Percentiles rank a stretch among this genome's conserved stretches.
Conservation (phyloP, 2,888 invertebrate species). For the Leptinotarsa peninsularis region DNA sequence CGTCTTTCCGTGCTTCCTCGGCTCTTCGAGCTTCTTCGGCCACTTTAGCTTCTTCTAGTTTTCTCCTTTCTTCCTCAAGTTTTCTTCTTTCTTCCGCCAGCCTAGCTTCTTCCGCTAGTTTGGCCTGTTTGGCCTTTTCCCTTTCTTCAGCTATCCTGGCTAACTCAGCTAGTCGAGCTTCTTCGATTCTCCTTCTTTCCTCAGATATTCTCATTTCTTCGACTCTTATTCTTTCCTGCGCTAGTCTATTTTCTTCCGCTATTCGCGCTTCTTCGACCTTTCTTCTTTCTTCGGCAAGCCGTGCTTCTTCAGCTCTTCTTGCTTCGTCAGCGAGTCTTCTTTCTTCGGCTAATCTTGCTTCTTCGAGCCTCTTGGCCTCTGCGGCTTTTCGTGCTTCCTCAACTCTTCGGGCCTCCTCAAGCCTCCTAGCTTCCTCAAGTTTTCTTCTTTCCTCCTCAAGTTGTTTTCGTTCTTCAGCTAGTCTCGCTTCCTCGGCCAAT, state of each 20-base stretch:
- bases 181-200: slow-evolving; percentile 45
- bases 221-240: slow-evolving; percentile 38
- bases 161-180: slow-evolving; percentile 46
- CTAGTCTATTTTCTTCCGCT: slow-evolving; percentile 43
- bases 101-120: slow-evolving; percentile 47
- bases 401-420: slow-evolving; percentile 43
- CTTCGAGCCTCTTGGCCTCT: slow-evolving; percentile 48
- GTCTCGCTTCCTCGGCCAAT: slow-evolving; percentile 52
- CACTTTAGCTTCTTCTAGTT: slow-evolving; percentile 49
- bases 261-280: slow-evolving; percentile 56
- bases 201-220: slow-evolving; percentile 47
- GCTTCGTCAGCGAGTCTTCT: slow-evolving; percentile 51
- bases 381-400: slow-evolving; percentile 47
- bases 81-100: slow-evolving; percentile 49
- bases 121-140: slow-evolving; percentile 47
- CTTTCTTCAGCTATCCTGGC: slow-evolving; percentile 49
- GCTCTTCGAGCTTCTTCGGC: slow-evolving; percentile 45
- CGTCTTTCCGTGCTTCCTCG: slow-evolving; percentile 40
- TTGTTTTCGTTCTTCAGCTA: slow-evolving; percentile 44
- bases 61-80: slow-evolving; percentile 45
- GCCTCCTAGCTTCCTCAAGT: slow-evolving; percentile 49
- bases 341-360: slow-evolving; percentile 48
- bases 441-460: slow-evolving; percentile 46
- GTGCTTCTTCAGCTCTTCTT: slow-evolving; percentile 50
- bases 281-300: slow-evolving; percentile 37